Percentiles rank a stretch among this genome's conserved stretches.
Conservation (phyloP, 2,797 vertebrate species). For the Pteronotus mesoamericanus region DNA sequence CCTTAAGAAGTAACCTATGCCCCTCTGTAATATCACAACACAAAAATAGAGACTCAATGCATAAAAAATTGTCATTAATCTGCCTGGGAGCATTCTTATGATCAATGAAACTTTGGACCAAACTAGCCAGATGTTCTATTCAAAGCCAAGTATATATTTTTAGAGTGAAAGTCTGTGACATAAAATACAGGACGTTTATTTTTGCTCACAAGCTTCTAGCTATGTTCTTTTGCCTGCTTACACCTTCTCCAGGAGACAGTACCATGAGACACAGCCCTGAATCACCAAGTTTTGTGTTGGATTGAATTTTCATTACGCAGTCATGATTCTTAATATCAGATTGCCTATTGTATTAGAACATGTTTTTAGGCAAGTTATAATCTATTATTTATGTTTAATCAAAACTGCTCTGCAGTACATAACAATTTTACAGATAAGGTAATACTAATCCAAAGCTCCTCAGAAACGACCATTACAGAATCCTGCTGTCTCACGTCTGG, state of each 20-base stretch:
- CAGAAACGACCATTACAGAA: not conserved
- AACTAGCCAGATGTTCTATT: not conserved
- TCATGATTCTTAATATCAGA: not conserved
- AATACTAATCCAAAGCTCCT: not conserved
- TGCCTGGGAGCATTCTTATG: not conserved
- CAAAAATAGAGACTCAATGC: not conserved
- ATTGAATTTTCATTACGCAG: constrained; percentile 9
- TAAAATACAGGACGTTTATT: constrained; percentile 13
- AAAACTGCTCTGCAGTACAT: not conserved
- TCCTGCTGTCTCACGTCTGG: not conserved
- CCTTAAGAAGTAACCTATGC: not conserved
- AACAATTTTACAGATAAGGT: not conserved
- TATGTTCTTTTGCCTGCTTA: not conserved
- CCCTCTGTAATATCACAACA: not conserved
- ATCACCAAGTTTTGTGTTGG: not conserved
- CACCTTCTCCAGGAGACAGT: not conserved
- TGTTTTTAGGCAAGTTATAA: constrained; percentile 40
- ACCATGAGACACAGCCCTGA: not conserved
- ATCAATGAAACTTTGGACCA: not conserved
- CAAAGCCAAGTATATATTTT: constrained; percentile 8
- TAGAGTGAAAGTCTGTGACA: not conserved
- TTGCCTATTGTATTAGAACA: not conserved
- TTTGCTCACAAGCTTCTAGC: constrained; percentile 14
- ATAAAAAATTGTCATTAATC: constrained; percentile 33
- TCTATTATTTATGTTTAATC: constrained; percentile 60